Conservation (phyloP, 2,888 invertebrate genomes). For the Sisyra terminalis region DNA sequence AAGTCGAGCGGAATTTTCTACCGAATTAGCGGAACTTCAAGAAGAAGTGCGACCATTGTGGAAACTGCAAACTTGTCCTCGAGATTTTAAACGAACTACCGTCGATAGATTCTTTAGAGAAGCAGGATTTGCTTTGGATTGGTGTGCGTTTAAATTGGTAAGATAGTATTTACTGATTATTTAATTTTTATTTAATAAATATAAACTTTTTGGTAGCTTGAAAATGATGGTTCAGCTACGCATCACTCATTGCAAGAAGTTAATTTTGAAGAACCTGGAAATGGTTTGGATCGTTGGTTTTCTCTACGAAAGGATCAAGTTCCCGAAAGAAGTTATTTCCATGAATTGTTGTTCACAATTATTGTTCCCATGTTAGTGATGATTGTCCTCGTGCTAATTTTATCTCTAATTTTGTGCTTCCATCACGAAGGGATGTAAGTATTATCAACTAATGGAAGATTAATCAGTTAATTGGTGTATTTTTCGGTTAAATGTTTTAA, state of each 20-base stretch:
- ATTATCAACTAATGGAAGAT: constrained; percentile 7
- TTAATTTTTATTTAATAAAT: not conserved
- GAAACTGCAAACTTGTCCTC: constrained; percentile 59
- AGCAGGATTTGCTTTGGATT: constrained; percentile 64
- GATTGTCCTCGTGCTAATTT: constrained; percentile 42
- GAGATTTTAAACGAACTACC: constrained; percentile 69
- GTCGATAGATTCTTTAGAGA: constrained; percentile 70
- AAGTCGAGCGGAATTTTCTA: constrained; percentile 56
- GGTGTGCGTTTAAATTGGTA: constrained; percentile 79
- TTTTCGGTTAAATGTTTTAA: constrained; percentile 9
- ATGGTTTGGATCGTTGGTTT: constrained; percentile 35
- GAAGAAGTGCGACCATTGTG: constrained; percentile 71
- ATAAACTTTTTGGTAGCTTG: constrained; percentile 4
- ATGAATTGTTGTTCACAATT: constrained; percentile 51
- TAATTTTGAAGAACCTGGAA: not conserved
- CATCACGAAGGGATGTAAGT: constrained; percentile 65
- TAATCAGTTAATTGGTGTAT: constrained; percentile 5
- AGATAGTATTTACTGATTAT: constrained; percentile 16
- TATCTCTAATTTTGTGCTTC: constrained; percentile 59
- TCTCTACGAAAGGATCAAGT: constrained; percentile 39
- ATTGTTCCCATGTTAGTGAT: constrained; percentile 52
- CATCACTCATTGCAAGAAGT: constrained; percentile 16
- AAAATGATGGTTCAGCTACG: constrained; percentile 19
- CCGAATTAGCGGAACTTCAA: constrained; percentile 46
- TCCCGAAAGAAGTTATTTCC: constrained; percentile 50